A percentile compares a stretch with the other conserved stretches of the same genome.
Conservation (phyloP, 2,113 vertebrate genomes). For the Tiliqua scincoides region DNA sequence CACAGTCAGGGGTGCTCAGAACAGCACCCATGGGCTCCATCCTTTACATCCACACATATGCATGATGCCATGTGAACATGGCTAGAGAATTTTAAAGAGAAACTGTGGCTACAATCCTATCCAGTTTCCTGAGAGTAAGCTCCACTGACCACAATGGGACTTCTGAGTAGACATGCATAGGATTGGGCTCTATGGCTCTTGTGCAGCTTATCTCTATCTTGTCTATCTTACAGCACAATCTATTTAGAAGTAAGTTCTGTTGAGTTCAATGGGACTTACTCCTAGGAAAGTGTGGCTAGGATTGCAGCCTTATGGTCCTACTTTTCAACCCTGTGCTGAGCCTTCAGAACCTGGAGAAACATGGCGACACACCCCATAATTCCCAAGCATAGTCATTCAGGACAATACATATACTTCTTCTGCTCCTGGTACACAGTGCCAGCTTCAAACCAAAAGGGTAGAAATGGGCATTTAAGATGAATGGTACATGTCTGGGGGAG, state of each 20-base stretch:
- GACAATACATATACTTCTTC: not conserved
- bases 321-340: not conserved
- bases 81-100: not conserved
- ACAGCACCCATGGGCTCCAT: not conserved
- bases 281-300: no score
- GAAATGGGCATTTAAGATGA: not conserved
- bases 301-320: no score
- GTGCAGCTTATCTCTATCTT: not conserved
- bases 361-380: no score
- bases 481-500: not conserved
- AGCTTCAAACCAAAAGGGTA: not conserved
- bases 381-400: not conserved
- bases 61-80: not conserved
- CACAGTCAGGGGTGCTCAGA: not conserved
- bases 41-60: not conserved
- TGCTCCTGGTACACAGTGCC: not conserved
- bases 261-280: no score
- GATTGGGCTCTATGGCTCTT: not conserved
- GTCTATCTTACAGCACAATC: no score
- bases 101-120: no score
- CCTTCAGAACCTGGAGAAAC: not conserved
- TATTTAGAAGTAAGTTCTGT: no score
- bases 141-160: no score
- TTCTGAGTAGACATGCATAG: no score
- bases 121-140: no score